phyloP scores from a whole-genome alignment of 2,888 invertebrate species.

The Ischnura elegans region DNA sequence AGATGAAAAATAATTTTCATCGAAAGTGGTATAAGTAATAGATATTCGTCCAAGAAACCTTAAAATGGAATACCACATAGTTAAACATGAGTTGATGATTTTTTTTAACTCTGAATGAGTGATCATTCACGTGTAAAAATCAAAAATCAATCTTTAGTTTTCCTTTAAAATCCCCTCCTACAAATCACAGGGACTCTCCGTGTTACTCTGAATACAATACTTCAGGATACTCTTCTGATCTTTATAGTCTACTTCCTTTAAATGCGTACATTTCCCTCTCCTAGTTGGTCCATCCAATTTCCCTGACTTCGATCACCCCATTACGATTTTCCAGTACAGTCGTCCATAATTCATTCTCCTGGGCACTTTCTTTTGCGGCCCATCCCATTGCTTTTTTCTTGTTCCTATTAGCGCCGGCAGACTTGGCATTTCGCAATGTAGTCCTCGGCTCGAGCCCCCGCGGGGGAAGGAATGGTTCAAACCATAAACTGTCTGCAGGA shows the following conservation, averaged over 20 bases:
- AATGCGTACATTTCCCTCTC: not conserved
- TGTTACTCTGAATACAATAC: not conserved
- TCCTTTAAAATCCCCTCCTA: not conserved
- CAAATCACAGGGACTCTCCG: too few relatives aligned
- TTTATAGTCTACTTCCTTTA: not conserved
- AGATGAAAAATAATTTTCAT: too few relatives aligned
- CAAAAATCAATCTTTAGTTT: not conserved
- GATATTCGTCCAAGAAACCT: too few relatives aligned
- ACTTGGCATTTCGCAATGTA: slow-evolving; percentile 25
- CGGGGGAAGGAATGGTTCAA: not conserved
- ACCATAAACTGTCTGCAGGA: not conserved
- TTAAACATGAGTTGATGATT: too few relatives aligned
- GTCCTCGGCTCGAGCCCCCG: slow-evolving; percentile 16
- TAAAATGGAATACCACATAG: too few relatives aligned
- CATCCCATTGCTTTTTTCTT: not conserved
- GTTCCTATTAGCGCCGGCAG: not conserved
- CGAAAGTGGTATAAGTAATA: too few relatives aligned
- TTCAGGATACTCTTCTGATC: not conserved
- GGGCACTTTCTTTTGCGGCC: not conserved
- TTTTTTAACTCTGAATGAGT: too few relatives aligned
- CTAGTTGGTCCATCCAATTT: not conserved
- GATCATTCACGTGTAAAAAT: too few relatives aligned
- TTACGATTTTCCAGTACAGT: not conserved
- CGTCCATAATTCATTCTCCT: not conserved
- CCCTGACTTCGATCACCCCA: not conserved